A percentile compares a stretch with the other conserved stretches of the same genome.
Conservation (phyloP, 2,113 vertebrate species). For the Lophius piscatorius region DNA sequence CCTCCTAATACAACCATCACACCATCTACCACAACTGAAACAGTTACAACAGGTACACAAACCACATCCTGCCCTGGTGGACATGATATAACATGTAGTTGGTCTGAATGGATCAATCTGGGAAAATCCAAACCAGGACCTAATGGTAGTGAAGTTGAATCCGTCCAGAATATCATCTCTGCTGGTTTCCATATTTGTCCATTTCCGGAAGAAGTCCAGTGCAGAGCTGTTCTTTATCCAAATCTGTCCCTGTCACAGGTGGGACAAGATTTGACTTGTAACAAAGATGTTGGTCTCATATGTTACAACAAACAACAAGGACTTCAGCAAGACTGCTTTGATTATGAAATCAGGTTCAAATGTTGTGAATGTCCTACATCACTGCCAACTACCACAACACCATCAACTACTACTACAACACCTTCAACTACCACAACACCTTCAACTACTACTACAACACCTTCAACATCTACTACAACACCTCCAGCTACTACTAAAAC, state of each 20-base stretch:
- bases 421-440: background rate
- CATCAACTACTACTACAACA: background rate
- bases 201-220: slow-evolving; percentile 22
- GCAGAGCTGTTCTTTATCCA: slow-evolving; percentile 43
- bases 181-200: slow-evolving; percentile 22
- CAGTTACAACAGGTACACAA: background rate
- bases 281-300: slow-evolving; percentile 42
- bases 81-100: background rate
- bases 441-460: background rate
- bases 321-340: slow-evolving; percentile 53
- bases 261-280: slow-evolving; percentile 53
- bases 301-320: slow-evolving; percentile 72
- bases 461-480: background rate
- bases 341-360: slow-evolving; percentile 58
- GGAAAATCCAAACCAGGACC: slow-evolving; percentile 41
- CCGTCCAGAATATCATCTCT: slow-evolving; percentile 20
- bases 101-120: slow-evolving; percentile 40
- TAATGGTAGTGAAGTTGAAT: slow-evolving; percentile 39
- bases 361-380: slow-evolving; percentile 40
- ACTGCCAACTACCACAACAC: background rate
- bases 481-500: background rate
- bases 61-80: background rate
- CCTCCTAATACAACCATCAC: background rate
- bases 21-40: background rate
- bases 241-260: background rate